Evolutionary conservation across 2,113 vertebrate species (phyloP).

Genomic region (Dromaius novaehollandiae): DNA sequence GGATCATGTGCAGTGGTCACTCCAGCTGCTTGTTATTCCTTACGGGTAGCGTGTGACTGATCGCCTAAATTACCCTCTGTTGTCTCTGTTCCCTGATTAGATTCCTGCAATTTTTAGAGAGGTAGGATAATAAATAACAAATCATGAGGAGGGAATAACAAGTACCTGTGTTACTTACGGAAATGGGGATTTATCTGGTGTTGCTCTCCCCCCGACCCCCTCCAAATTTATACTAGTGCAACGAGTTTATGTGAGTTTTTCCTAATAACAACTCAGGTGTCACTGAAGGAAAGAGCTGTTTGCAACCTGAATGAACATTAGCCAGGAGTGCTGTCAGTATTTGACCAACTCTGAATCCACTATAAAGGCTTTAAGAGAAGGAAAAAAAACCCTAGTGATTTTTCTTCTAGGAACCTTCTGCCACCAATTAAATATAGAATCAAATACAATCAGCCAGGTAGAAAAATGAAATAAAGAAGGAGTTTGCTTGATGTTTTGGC

Average conservation of each 20-base stretch:
- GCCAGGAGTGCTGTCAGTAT: neutral
- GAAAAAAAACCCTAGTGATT: neutral
- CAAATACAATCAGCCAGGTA: neutral
- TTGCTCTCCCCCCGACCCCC: neutral
- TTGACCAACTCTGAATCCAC: neutral
- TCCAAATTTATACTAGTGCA: neutral
- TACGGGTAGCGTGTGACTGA: neutral
- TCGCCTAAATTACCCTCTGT: neutral
- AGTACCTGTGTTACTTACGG: neutral
- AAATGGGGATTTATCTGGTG: neutral
- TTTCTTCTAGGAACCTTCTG: neutral
- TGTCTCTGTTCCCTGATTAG: neutral
- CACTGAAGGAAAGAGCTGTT: neutral
- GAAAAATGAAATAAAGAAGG: neutral
- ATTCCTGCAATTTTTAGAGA: constrained; percentile 4
- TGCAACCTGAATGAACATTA: neutral
- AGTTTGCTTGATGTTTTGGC: neutral
- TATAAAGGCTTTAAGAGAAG: neutral
- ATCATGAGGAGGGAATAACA: neutral
- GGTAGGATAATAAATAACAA: constrained; percentile 26
- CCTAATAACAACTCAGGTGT: neutral
- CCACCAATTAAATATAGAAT: neutral
- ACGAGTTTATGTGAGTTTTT: neutral
- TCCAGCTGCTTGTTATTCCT: constrained; percentile 7
- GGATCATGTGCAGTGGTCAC: neutral